Conservation (phyloP, 2,113 vertebrate species). For the Sprattus sprattus region DNA sequence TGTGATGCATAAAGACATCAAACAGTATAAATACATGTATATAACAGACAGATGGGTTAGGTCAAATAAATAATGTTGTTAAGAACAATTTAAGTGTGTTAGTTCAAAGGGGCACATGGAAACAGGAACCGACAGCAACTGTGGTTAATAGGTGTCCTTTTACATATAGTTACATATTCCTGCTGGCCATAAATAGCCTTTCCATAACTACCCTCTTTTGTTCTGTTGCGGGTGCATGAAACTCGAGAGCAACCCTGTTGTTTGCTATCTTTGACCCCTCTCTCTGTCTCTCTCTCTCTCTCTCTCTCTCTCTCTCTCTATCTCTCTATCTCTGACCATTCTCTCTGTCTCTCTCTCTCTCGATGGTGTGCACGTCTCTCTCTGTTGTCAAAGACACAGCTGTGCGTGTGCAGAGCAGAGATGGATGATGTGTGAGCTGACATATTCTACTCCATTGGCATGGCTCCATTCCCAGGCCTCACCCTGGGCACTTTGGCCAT, state of each 20-base stretch:
- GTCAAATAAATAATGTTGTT: no score
- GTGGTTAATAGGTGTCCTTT: background rate
- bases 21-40: no score
- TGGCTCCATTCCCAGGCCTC: background rate
- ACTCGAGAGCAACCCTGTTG: background rate
- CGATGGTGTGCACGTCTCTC: background rate
- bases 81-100: no score
- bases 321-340: background rate
- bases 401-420: background rate
- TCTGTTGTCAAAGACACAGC: background rate
- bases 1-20: no score
- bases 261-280: background rate
- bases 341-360: background rate
- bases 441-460: background rate
- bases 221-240: background rate
- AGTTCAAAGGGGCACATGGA: background rate
- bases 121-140: background rate
- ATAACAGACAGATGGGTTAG: no score
- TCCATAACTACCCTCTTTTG: background rate
- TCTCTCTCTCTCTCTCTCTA: background rate
- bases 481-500: background rate
- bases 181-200: background rate
- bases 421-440: background rate
- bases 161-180: background rate
- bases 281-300: background rate